A percentile compares a stretch with the other conserved stretches of the same genome.
Conservation (phyloP, 2,113 vertebrate species). For the Erythrocercus mccallii region DNA sequence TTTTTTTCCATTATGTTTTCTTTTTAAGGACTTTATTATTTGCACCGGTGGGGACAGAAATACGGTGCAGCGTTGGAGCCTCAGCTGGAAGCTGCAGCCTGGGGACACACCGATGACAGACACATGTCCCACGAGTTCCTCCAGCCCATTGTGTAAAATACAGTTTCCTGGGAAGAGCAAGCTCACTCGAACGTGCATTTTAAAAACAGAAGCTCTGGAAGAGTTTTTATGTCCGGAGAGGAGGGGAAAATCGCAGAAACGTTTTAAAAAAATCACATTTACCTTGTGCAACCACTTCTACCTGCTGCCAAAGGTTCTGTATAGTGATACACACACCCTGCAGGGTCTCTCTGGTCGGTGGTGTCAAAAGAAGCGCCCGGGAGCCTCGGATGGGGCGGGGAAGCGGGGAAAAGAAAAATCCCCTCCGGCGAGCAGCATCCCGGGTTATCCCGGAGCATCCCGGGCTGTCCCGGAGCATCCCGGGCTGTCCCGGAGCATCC, state of each 20-base stretch:
- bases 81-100: neutral
- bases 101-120: neutral
- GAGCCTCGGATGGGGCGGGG: neutral
- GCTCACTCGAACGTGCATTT: rapidly evolving
- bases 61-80: neutral
- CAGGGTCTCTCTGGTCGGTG: too few relatives aligned
- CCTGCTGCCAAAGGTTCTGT: too few relatives aligned
- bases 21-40: neutral
- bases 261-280: neutral
- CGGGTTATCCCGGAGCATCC: neutral
- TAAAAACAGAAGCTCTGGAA: neutral
- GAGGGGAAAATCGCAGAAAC: neutral
- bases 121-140: neutral
- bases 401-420: neutral
- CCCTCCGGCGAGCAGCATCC: neutral
- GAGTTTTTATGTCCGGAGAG: neutral
- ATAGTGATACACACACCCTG: rapidly evolving
- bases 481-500: too few relatives aligned
- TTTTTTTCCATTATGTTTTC: neutral
- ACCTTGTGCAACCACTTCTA: neutral
- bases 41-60: neutral
- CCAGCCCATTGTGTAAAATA: neutral
- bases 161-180: neutral
- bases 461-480: too few relatives aligned
- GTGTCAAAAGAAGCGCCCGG: neutral